A percentile compares a stretch with the other conserved stretches of the same genome.
Conservation (phyloP, 2,113 vertebrate species). For the Takifugu flavidus region DNA sequence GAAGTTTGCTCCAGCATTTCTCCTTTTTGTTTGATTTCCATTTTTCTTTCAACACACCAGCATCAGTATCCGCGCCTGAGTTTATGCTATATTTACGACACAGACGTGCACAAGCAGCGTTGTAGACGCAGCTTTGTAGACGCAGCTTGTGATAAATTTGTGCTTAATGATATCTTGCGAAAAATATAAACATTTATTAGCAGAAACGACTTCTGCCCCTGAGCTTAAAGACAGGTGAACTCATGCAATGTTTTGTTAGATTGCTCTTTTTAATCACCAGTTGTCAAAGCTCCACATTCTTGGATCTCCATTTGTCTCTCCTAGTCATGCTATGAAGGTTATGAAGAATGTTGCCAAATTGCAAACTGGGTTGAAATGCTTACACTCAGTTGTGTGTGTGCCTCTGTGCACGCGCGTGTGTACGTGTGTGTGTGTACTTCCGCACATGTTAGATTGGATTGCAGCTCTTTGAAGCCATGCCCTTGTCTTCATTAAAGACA, state of each 20-base stretch:
- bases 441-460: slow-evolving; percentile 53
- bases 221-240: neutral
- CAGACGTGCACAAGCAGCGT: neutral
- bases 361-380: slow-evolving; percentile 68
- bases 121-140: neutral
- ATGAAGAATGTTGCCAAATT: slow-evolving; percentile 59
- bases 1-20: slow-evolving; percentile 27
- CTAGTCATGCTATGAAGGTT: slow-evolving; percentile 32
- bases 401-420: slow-evolving; percentile 7
- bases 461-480: slow-evolving; percentile 82
- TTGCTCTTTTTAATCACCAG: slow-evolving; percentile 16
- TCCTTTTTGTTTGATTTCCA: slow-evolving; percentile 36
- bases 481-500: slow-evolving; percentile 85
- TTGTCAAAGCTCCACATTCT: slow-evolving; percentile 17
- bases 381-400: slow-evolving; percentile 18
- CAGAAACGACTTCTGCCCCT: neutral
- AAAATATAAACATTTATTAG: neutral
- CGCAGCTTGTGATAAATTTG: neutral
- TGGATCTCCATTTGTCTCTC: slow-evolving; percentile 27
- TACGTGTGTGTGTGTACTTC: slow-evolving; percentile 22
- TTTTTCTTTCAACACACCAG: slow-evolving; percentile 19
- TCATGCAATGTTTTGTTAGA: neutral
- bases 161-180: neutral
- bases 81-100: slow-evolving; percentile 9
- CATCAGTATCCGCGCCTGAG: neutral